Evolutionary conservation across 2,888 invertebrate genomes (phyloP).

Genomic region (Latrodectus hesperus): DNA sequence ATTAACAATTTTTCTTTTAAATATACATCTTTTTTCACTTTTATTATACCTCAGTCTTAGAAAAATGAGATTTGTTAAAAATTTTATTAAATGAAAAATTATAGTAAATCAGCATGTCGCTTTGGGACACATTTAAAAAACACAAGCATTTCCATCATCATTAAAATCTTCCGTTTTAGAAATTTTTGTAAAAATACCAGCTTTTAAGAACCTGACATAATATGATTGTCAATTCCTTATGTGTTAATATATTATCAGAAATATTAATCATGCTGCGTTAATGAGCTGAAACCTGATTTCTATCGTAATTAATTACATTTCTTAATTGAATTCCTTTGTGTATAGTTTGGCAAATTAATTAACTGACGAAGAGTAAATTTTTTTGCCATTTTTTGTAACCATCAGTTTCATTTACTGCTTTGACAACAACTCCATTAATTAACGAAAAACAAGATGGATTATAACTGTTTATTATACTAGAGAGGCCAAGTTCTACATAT

Average conservation of each 20-base stretch:
- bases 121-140: no score
- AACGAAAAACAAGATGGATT: constrained; percentile 62
- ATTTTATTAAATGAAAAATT: no score
- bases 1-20: no score
- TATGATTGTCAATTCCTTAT: constrained; percentile 39
- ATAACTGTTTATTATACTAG: neutral
- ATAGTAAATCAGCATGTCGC: no score
- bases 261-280: constrained; percentile 63
- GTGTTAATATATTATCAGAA: constrained; percentile 64
- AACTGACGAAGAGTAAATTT: constrained; percentile 13
- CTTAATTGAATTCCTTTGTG: constrained; percentile 63
- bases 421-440: constrained; percentile 64
- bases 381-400: constrained; percentile 30
- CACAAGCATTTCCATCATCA: no score
- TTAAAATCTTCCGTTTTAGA: no score
- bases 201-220: constrained; percentile 9
- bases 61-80: no score
- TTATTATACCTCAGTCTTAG: no score
- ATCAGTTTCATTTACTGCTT: constrained; percentile 23
- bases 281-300: constrained; percentile 61
- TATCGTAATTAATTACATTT: constrained; percentile 62
- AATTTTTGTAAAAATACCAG: no score
- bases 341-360: constrained; percentile 65
- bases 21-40: no score
- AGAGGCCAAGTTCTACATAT: no score